Percentiles rank a stretch among this genome's conserved stretches.
phyloP scores from a whole-genome alignment of 2,797 vertebrate genomes.

The Myoxocephalus aenaeus region DNA sequence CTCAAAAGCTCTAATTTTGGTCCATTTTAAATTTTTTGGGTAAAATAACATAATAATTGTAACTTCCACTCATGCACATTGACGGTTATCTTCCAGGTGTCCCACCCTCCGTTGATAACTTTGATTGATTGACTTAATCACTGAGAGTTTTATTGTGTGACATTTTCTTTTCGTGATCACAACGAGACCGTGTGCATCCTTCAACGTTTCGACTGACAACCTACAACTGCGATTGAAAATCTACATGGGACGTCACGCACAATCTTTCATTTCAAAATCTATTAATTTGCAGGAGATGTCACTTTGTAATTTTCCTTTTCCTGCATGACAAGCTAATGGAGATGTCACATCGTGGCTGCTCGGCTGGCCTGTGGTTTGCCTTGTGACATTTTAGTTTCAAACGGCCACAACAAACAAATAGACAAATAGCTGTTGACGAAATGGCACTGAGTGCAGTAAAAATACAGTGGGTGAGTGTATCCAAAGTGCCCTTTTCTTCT shows the following conservation, averaged over 20 bases:
- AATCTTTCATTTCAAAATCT: conserved; percentile 14
- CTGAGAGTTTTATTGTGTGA: neutral
- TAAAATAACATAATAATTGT: neutral
- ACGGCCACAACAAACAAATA: neutral
- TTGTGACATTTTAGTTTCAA: conserved; percentile 40
- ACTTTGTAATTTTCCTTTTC: conserved; percentile 1
- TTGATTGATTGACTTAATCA: neutral
- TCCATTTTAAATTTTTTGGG: neutral
- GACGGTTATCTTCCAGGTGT: neutral
- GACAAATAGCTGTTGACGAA: conserved; percentile 33
- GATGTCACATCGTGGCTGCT: conserved; percentile 19
- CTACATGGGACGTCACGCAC: neutral
- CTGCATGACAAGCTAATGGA: conserved; percentile 3
- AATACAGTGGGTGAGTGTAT: conserved; percentile 24
- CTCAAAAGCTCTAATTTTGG: neutral
- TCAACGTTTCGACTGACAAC: neutral
- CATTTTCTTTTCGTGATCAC: neutral
- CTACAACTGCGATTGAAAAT: neutral
- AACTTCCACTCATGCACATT: neutral
- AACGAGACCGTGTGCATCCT: neutral
- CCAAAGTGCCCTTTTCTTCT: conserved; percentile 29
- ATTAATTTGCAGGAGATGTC: conserved; percentile 6
- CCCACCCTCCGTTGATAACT: neutral
- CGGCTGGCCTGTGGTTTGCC: neutral
- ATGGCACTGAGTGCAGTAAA: conserved; percentile 37